A percentile compares a stretch with the other conserved stretches of the same genome.
Conservation (phyloP, 2,888 invertebrate genomes). For the Lycaena phlaeas region DNA sequence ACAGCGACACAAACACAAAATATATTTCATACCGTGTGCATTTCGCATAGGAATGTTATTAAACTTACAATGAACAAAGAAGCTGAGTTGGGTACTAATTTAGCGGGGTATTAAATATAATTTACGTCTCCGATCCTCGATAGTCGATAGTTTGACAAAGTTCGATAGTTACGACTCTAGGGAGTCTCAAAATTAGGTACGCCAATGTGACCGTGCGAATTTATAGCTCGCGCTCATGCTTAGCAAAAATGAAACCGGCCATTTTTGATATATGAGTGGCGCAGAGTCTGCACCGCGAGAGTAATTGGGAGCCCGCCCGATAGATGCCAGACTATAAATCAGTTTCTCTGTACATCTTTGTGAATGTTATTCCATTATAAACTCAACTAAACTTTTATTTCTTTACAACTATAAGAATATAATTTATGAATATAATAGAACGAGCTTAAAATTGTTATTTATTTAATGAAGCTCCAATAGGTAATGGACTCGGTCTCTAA, state of each 20-base stretch:
- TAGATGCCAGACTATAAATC: constrained; percentile 28
- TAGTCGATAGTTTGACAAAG: constrained; percentile 15
- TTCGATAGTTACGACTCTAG: constrained; percentile 16
- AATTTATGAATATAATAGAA: no score
- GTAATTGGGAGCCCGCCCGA: constrained; percentile 27
- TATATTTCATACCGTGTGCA: constrained; percentile 2
- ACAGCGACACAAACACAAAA: neutral
- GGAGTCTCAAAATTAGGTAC: constrained; percentile 15
- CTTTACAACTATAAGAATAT: no score
- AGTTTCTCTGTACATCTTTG: constrained; percentile 15
- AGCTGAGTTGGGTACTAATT: constrained; percentile 7
- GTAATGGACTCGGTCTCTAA: no score
- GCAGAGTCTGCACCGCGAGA: constrained; percentile 24
- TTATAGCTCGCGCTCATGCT: constrained; percentile 16
- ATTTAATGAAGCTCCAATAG: no score
- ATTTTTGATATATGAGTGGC: constrained; percentile 27
- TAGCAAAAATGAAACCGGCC: constrained; percentile 14
- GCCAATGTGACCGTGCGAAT: constrained; percentile 10
- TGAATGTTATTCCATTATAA: constrained; percentile 11
- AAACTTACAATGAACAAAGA: constrained; percentile 9
- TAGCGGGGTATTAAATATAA: constrained; percentile 15
- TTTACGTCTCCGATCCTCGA: constrained; percentile 16
- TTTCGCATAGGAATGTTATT: constrained; percentile 5
- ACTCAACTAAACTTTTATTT: neutral
- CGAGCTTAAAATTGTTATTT: no score